These are phyloP conservation scores for Schizaphis graminum DNA, from an alignment of 2,888 invertebrate species.

Conservation along the genomic window DNA sequence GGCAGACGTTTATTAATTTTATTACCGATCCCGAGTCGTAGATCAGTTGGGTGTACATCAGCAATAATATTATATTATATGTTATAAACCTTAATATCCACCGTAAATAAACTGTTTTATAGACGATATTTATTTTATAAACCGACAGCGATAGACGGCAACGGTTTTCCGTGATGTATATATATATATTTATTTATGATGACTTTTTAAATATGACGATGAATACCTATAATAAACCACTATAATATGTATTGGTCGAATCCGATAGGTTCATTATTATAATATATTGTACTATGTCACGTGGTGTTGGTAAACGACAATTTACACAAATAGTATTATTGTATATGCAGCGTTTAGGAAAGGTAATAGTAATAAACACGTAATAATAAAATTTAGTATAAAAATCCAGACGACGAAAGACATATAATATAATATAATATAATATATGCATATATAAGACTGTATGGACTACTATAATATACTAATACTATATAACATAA, in stretches of 20 bases:
- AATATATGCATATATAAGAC: background rate
- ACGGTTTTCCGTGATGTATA: background rate
- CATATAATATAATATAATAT: no score
- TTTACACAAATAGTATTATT: background rate
- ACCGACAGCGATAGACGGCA: background rate
- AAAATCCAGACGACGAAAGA: background rate
- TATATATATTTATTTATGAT: background rate
- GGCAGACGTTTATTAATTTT: background rate
- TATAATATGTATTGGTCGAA: background rate
- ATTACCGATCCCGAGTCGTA: background rate
- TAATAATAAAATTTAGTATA: background rate
- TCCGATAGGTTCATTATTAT: background rate
- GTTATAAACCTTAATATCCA: background rate
- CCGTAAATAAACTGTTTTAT: conserved; percentile 6
- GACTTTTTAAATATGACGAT: background rate
- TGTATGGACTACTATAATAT: background rate
- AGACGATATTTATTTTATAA: background rate
- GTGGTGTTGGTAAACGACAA: background rate
- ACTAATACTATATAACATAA: background rate
- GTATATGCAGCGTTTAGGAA: background rate
- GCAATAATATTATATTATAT: background rate
- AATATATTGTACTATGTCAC: background rate
- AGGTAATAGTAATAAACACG: background rate
- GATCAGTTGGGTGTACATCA: background rate
- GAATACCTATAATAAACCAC: background rate